Percentiles rank a stretch among this genome's conserved stretches.
Evolutionary conservation across 2,888 invertebrate genomes (phyloP).

Genomic region (Bombyx huttoni): DNA sequence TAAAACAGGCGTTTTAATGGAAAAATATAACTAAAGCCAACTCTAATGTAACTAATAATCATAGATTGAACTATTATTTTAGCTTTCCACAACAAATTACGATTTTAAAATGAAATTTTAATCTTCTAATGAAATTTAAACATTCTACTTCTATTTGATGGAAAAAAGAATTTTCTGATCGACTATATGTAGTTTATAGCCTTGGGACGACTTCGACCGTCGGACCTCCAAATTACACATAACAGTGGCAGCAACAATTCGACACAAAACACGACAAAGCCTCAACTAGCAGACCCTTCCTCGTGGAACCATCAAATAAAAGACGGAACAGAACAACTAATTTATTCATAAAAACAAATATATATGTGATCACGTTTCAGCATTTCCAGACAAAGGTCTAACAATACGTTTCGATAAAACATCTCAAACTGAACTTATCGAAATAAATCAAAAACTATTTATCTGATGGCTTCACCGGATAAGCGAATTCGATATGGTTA

Average conservation of each 20-base stretch:
- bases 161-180: slow-evolving; percentile 9
- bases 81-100: too few species aligned
- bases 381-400: background rate
- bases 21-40: too few species aligned
- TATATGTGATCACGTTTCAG: background rate
- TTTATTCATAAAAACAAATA: background rate
- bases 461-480: slow-evolving; percentile 23
- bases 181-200: slow-evolving; percentile 25
- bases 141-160: too few species aligned
- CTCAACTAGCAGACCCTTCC: slow-evolving; percentile 33
- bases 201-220: slow-evolving; percentile 50
- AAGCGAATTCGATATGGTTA: slow-evolving; percentile 17
- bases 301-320: slow-evolving; percentile 34
- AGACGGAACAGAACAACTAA: background rate
- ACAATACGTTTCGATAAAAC: slow-evolving; percentile 1
- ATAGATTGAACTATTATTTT: too few species aligned
- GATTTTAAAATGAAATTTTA: too few species aligned
- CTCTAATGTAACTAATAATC: too few species aligned
- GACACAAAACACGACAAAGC: slow-evolving; percentile 49
- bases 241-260: slow-evolving; percentile 54
- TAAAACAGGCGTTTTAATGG: too few species aligned
- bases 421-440: background rate
- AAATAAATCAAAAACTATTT: slow-evolving; percentile 7
- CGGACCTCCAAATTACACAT: slow-evolving; percentile 72
- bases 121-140: too few species aligned